Evolutionary conservation across 2,888 invertebrate species (phyloP).

Genomic region (Phragmatobia fuliginosa): DNA sequence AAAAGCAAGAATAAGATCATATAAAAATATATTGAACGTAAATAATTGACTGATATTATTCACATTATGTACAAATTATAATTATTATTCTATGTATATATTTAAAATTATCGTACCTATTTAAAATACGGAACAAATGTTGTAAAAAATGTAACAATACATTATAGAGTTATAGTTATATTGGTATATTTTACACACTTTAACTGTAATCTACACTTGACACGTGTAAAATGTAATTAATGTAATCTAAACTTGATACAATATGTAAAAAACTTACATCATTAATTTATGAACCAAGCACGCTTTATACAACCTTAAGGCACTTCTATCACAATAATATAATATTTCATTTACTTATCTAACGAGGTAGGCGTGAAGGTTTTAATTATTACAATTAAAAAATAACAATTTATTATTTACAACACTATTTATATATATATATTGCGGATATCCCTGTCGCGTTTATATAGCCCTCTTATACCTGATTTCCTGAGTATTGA

Average conservation of each 20-base stretch:
- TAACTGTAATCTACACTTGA: not conserved
- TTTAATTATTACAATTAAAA: constrained; percentile 3
- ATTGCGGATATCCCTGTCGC: constrained; percentile 52
- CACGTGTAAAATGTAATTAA: too few species aligned
- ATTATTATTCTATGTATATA: constrained; percentile 19
- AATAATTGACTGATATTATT: constrained; percentile 48
- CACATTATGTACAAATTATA: constrained; percentile 49
- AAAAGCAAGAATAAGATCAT: constrained; percentile 28
- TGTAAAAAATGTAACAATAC: constrained; percentile 1
- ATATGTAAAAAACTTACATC: not conserved
- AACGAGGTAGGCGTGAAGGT: constrained; percentile 50
- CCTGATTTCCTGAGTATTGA: not conserved
- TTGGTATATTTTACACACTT: constrained; percentile 19
- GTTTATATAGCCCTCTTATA: constrained; percentile 11
- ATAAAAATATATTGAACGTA: constrained; percentile 51
- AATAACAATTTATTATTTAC: constrained; percentile 16
- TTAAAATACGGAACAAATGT: constrained; percentile 5
- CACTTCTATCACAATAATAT: constrained; percentile 74
- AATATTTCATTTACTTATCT: constrained; percentile 42
- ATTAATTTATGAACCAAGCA: constrained; percentile 20
- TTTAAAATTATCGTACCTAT: constrained; percentile 1
- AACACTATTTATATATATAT: constrained; percentile 11
- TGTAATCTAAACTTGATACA: not conserved
- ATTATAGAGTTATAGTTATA: constrained; percentile 8
- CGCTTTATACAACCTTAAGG: constrained; percentile 58